A percentile compares a stretch with the other conserved stretches of the same genome.
Evolutionary conservation across 2,888 invertebrate genomes (phyloP).

Genomic region (Andrena flavipes): DNA sequence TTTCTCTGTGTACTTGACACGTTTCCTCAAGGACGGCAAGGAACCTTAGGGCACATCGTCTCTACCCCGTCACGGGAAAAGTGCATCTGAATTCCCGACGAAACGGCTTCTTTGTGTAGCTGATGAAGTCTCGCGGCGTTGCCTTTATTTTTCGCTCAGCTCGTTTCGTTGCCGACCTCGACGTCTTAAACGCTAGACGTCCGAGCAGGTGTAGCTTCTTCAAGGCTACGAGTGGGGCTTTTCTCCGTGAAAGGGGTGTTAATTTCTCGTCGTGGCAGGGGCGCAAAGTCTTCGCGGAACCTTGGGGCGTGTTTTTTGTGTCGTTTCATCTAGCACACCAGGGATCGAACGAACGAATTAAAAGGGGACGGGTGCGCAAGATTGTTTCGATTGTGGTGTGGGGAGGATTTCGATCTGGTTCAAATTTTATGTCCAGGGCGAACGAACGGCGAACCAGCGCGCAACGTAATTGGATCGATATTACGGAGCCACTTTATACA

Average conservation of each 20-base stretch:
- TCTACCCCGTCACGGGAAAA: not conserved
- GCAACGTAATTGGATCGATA: conserved; percentile 49
- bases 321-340: not conserved
- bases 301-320: too few species aligned
- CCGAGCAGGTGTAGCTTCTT: conserved; percentile 3
- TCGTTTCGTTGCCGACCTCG: conserved; percentile 25
- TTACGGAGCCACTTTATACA: conserved; percentile 26
- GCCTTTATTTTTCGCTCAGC: not conserved
- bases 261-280: too few species aligned
- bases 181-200: conserved; percentile 18
- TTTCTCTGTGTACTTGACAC: conserved; percentile 17
- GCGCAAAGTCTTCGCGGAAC: too few species aligned
- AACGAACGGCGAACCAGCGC: conserved; percentile 20
- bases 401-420: not conserved
- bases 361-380: not conserved
- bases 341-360: not conserved
- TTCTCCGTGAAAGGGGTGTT: not conserved
- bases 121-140: conserved; percentile 33
- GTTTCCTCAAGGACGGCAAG: conserved; percentile 21
- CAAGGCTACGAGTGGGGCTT: conserved; percentile 10
- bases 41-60: conserved; percentile 1
- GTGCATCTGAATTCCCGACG: conserved; percentile 26
- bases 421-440: conserved; percentile 28
- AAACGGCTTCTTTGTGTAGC: conserved; percentile 22
- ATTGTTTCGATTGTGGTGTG: not conserved